Evolutionary conservation across 2,113 vertebrate species (phyloP).

Genomic region (Nycticebus coucang): DNA sequence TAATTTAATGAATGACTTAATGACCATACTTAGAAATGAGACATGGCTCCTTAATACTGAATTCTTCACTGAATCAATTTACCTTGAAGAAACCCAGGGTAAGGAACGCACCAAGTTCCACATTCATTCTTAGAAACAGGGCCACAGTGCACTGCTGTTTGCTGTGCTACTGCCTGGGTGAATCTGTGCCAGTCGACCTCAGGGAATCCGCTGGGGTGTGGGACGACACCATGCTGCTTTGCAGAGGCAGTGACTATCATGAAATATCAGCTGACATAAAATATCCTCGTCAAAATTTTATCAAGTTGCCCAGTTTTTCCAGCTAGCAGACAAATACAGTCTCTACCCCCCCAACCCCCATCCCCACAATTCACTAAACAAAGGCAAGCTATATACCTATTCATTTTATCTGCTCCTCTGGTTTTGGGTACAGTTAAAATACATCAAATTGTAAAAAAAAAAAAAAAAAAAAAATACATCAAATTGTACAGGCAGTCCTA

Average conservation of each 20-base stretch:
- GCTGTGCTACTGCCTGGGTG: background rate
- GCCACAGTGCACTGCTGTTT: background rate
- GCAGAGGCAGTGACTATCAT: background rate
- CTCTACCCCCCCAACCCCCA: accelerated
- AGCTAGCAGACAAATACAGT: background rate
- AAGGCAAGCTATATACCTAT: background rate
- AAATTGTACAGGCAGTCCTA: background rate
- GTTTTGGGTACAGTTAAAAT: background rate
- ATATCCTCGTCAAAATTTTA: background rate
- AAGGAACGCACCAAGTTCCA: background rate
- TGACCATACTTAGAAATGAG: background rate
- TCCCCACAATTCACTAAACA: background rate
- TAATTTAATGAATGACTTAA: slow-evolving; percentile 9
- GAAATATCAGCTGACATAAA: background rate
- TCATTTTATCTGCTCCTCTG: background rate
- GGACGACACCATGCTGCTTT: background rate
- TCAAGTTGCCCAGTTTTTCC: background rate
- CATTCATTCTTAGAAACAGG: background rate
- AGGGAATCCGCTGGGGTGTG: background rate
- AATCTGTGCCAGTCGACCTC: background rate
- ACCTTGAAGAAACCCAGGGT: background rate
- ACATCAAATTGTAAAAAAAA: background rate
- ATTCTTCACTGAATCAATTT: slow-evolving; percentile 1
- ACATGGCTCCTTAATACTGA: background rate
- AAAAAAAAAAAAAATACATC: background rate